Base-by-base conservation (phyloP, 2,113 vertebrate species). In the Toxostoma redivivum region DNA sequence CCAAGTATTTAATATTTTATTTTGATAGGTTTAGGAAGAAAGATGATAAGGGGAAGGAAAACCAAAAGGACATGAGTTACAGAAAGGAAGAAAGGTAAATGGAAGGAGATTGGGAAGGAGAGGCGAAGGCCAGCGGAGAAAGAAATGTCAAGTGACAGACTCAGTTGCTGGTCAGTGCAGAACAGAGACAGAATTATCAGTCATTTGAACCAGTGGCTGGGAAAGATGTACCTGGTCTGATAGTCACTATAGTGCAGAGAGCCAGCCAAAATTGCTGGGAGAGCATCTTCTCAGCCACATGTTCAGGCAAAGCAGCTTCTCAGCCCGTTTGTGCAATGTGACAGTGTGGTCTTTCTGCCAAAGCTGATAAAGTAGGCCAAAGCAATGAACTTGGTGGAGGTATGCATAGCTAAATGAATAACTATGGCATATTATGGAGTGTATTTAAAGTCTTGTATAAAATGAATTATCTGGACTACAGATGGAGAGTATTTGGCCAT, bases 271-370 rank as follows among this genome's bases (percentile, higher is more conserved):
- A 33, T 77, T 72, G 3, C 37, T 50, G 45, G 9, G 13, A 22
- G 23, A 40, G 4, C 14, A 10, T 53, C 31, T 35, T 56, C 33
- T 71, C 33, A 12, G 44, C 45, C 48, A 67, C 13, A 21, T 0
- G 0, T 45, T 13, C 64, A 78, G 72, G 42, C 28, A 78, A 77
- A 69, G 50, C 64, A 71, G 44, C 60, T 84, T 78, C 67, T 56
- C 1, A 2, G 14, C 31, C 42, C 1, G 0, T 56, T 10, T 38
- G 42, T 74, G 25, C 67, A 25, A 1, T 12, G 62, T 47, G 27
- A 21, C 66, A 38, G 40, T 56, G 31, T 20, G 58, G 9, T 84
- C 24, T 84, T 81, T 25, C 50, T 81, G 38, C 21, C 56, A 64
- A 86, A 88, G 51, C 45, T 81, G 50, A 47, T 70, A 37, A 51